phyloP scores from a whole-genome alignment of 2,113 vertebrate genomes.

The Aegotheles bennettii region DNA sequence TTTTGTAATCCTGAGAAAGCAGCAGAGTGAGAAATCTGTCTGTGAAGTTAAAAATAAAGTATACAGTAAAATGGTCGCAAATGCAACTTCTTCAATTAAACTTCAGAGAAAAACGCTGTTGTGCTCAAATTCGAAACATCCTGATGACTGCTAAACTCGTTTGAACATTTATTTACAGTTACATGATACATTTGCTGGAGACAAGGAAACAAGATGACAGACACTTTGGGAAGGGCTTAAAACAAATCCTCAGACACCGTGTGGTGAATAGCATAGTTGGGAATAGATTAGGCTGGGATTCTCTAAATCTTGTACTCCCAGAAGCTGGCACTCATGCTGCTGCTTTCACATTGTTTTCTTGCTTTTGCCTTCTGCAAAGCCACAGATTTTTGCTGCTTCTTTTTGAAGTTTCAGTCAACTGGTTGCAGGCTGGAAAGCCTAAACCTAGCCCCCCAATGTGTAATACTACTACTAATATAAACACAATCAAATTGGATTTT shows the following conservation, averaged over 20 bases:
- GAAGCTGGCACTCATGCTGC: not conserved
- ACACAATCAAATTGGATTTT: not conserved
- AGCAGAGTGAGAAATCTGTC: not conserved
- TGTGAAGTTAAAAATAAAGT: not conserved
- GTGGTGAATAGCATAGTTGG: not conserved
- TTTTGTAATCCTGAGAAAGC: slow-evolving; percentile 6
- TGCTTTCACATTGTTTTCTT: slow-evolving; percentile 3
- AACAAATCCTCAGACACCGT: not conserved
- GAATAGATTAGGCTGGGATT: slow-evolving; percentile 17
- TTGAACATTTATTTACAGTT: slow-evolving; percentile 16
- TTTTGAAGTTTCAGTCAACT: not conserved
- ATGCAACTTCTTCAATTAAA: not conserved
- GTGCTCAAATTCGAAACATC: not conserved
- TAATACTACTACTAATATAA: not conserved
- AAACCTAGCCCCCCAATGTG: not conserved
- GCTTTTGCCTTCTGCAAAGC: not conserved
- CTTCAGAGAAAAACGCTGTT: not conserved
- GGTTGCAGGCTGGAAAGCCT: not conserved
- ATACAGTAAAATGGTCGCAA: not conserved
- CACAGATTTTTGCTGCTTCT: not conserved
- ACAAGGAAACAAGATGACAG: not conserved
- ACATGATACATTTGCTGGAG: not conserved
- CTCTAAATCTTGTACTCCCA: not conserved
- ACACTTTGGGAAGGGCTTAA: slow-evolving; percentile 15
- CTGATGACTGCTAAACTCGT: not conserved